A percentile compares a stretch with the other conserved stretches of the same genome.
Evolutionary conservation across 2,888 invertebrate genomes (phyloP).

Genomic region (Lasioglossum figueresi): DNA sequence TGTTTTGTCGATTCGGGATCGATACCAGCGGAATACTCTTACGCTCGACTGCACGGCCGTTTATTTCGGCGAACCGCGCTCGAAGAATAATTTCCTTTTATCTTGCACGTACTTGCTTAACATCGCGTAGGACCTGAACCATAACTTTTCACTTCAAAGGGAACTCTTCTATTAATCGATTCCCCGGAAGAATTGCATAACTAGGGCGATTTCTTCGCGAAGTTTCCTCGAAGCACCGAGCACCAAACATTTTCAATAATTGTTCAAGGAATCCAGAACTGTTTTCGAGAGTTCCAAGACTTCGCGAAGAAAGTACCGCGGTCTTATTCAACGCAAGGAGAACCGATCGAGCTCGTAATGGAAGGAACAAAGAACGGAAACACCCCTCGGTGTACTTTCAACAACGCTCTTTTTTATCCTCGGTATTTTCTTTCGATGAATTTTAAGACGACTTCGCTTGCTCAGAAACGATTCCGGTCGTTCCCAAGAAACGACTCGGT

Average conservation of each 20-base stretch:
- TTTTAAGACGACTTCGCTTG: neutral
- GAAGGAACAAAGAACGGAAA: neutral
- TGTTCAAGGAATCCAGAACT: neutral
- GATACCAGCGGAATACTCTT: constrained; percentile 21
- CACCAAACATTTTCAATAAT: neutral
- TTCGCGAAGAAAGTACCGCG: neutral
- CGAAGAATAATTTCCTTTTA: constrained; percentile 7
- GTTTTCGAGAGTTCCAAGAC: neutral
- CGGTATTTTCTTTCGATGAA: neutral
- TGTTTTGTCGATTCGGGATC: constrained; percentile 28
- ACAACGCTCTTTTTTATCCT: neutral
- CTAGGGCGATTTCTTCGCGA: neutral
- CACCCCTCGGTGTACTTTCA: neutral
- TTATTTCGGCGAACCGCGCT: constrained; percentile 32
- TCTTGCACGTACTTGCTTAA: neutral
- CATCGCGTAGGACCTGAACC: neutral
- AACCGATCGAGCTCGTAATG: neutral
- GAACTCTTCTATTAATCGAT: constrained; percentile 4
- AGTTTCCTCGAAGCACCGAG: neutral
- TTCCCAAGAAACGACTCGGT: neutral
- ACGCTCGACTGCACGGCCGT: constrained; percentile 39
- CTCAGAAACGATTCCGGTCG: neutral
- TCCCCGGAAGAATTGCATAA: neutral
- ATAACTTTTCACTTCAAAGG: neutral
- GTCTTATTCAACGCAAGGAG: neutral